Percentiles rank a stretch among this genome's conserved stretches.
Conservation (phyloP, 1,140 invertebrate genomes). For the Centruroides sculpturatus region DNA sequence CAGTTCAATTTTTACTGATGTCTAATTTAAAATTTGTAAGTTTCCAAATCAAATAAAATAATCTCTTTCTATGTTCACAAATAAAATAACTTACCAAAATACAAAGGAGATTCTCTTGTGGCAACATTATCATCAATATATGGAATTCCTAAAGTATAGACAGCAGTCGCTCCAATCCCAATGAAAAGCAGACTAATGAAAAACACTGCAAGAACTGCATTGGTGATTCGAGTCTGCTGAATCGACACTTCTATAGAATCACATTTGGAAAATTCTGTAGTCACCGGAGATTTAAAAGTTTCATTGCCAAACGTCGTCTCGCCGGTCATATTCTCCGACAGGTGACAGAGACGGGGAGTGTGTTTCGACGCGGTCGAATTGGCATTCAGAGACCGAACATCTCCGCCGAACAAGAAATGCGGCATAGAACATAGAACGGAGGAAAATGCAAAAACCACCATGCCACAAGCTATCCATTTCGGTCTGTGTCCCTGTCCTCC, state of each 20-base stretch:
- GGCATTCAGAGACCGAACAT: neutral
- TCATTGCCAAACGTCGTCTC: neutral
- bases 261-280: neutral
- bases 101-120: conserved; percentile 74
- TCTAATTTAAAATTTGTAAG: too few species aligned
- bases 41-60: too few species aligned
- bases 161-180: conserved; percentile 80
- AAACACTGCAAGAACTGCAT: conserved; percentile 51
- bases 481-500: conserved; percentile 87
- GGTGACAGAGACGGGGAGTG: too few species aligned
- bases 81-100: conserved; percentile 54
- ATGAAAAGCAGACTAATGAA: conserved; percentile 72
- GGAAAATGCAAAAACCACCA: conserved; percentile 73
- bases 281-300: neutral
- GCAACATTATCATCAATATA: conserved; percentile 90
- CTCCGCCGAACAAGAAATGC: conserved; percentile 26
- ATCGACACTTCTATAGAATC: conserved; percentile 9
- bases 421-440: conserved; percentile 65
- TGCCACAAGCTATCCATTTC: conserved; percentile 89
- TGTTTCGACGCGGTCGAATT: too few species aligned
- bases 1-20: too few species aligned
- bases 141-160: conserved; percentile 83
- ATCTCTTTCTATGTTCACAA: too few species aligned
- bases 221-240: conserved; percentile 11
- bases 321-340: too few species aligned